phyloP scores from a whole-genome alignment of 2,797 vertebrate genomes.

The Cynodonichthys magdalenae region DNA sequence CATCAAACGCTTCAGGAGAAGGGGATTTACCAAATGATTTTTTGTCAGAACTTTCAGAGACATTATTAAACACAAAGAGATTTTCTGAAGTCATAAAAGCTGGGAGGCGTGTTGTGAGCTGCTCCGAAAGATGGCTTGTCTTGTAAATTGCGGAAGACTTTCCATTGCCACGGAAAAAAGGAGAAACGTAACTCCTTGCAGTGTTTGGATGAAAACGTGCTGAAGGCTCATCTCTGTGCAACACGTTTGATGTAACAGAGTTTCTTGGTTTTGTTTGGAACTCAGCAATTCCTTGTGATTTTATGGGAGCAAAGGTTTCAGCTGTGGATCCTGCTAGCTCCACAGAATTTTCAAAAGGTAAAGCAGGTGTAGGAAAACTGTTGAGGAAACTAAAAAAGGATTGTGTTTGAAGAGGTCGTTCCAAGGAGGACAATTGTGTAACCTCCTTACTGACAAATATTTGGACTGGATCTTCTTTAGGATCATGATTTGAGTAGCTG shows the following conservation, averaged over 20 bases:
- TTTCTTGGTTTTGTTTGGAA: conserved; percentile 27
- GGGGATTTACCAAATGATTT: conserved; percentile 3
- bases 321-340: neutral
- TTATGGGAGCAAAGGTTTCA: conserved; percentile 25
- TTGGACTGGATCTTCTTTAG: conserved; percentile 5
- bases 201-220: conserved; percentile 32
- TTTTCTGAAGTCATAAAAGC: conserved; percentile 41
- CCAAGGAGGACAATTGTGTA: conserved; percentile 15
- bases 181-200: conserved; percentile 11
- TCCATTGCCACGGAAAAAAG: conserved; percentile 32
- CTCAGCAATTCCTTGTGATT: conserved; percentile 9
- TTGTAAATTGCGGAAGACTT: conserved; percentile 28
- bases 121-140: conserved; percentile 17
- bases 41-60: conserved; percentile 19
- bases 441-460: neutral
- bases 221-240: conserved; percentile 11
- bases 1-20: conserved; percentile 20
- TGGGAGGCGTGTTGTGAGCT: conserved; percentile 25
- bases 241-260: conserved; percentile 3
- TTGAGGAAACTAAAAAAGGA: conserved; percentile 1
- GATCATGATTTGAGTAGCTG: conserved; percentile 17
- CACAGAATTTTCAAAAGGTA: conserved; percentile 12
- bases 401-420: conserved; percentile 30
- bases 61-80: conserved; percentile 21
- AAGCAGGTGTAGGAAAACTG: conserved; percentile 12